Conservation (phyloP, 1,140 invertebrate genomes). For the Heliothis subflexa region DNA sequence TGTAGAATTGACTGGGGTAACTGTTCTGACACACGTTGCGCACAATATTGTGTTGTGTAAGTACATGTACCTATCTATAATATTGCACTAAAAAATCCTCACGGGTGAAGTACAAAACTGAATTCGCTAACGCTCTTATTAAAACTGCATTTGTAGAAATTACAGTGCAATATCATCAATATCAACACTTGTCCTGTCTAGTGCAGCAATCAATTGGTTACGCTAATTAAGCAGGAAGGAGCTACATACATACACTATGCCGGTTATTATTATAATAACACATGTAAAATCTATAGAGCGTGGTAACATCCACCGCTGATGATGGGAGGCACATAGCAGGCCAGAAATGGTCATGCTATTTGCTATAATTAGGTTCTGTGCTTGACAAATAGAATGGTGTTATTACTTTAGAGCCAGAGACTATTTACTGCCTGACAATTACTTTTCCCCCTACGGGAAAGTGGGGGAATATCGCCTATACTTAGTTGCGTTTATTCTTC, state of each 20-base stretch:
- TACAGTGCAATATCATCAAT: not conserved
- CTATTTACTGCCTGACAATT: slow-evolving; percentile 6
- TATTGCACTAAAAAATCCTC: not conserved
- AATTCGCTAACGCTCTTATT: not conserved
- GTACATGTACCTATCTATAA: not conserved
- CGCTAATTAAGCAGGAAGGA: slow-evolving; percentile 14
- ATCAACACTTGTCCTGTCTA: not conserved
- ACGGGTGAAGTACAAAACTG: not conserved
- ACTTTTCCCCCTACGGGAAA: not conserved
- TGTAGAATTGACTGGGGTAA: not conserved
- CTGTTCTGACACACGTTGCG: not conserved
- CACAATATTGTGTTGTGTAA: slow-evolving; percentile 1
- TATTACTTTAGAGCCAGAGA: not conserved
- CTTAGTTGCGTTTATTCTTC: slow-evolving; percentile 24
- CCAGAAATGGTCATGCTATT: not conserved
- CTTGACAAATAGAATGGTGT: slow-evolving; percentile 10
- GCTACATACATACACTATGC: slow-evolving; percentile 9
- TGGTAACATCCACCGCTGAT: not conserved
- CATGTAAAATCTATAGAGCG: slow-evolving; percentile 10
- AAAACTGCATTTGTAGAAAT: not conserved
- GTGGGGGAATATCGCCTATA: not conserved
- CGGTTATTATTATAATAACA: slow-evolving; percentile 13
- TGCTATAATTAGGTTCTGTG: slow-evolving; percentile 5
- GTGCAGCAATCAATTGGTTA: slow-evolving; percentile 15
- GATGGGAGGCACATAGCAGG: not conserved